Evolutionary conservation across 2,797 vertebrate genomes (phyloP), one percentile per base, ranked within the genome.

Genomic region (Alcedo quadribrachys): DNA sequence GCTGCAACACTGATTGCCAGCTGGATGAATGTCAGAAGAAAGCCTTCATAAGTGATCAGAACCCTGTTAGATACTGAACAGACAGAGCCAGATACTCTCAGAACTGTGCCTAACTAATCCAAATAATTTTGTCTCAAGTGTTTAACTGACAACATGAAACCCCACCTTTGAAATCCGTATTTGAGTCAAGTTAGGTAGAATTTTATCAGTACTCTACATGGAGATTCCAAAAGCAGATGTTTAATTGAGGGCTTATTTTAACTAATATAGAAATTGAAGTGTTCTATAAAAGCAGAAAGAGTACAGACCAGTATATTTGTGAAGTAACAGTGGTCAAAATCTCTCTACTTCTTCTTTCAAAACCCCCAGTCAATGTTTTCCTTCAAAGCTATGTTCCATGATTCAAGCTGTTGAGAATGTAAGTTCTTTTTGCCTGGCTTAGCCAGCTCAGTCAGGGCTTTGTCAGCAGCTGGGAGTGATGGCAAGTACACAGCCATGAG

Each of bases 331-430:
- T n/a, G 27, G 30, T 78, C 24, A 76, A 81, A 80, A 85, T 65
- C 35, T 85, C 51, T 60, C 62, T 42, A 15, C 35, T 63, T 91
- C 55, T 63, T 91, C 55, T 40, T 85, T 75, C 82, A 87, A 93
- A 95, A 69, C 15, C 7, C 28, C 43, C 15, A 57, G 35, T 74
- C 33, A 89, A 30, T 86, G 25, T 89, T 95, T 91, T 92, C 55
- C 19, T 87, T 85, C 85, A 66, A 89, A 90, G 35, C 77, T 78
- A 32, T 33, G 46, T 85, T 94, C 83, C 63, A 69, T 93, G 79
- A 95, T 87, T 85, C 62, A 89, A 81, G 51, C 82, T 83, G 62
- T 81, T 68, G 91, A 93, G 91, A 93, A 95, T 87, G 83, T 46
- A 85, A 80, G 32, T 81, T 80, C 48, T 57, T 74, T 78, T 60